These are phyloP conservation scores for Helarctos malayanus DNA, from an alignment of 2,797 vertebrate species.

Conservation along the genomic window DNA sequence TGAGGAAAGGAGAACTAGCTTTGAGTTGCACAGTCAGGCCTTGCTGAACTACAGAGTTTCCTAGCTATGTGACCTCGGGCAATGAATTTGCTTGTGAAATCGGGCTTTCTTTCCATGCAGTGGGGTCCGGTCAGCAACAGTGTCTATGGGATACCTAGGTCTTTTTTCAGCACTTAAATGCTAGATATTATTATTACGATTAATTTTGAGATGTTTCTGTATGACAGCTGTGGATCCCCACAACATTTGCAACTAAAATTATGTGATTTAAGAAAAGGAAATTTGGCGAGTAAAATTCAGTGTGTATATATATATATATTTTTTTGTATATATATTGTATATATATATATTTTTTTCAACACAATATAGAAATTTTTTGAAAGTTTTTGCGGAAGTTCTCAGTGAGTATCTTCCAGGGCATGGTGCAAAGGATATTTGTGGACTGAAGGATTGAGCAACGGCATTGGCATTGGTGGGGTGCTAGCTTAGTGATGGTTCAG, in stretches of 20 bases:
- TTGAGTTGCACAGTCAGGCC: background rate
- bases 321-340: background rate
- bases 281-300: background rate
- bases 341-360: background rate
- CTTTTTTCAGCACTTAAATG: background rate
- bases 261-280: background rate
- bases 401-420: background rate
- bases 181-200: background rate
- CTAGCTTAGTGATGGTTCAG: background rate
- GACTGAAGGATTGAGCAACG: background rate
- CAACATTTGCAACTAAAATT: background rate
- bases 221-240: background rate
- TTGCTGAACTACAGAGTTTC: background rate
- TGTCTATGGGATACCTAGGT: background rate
- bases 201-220: background rate
- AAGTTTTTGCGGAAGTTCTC: background rate
- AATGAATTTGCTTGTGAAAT: background rate
- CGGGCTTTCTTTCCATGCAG: background rate
- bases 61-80: no score
- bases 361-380: background rate
- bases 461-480: background rate
- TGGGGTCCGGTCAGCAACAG: no score
- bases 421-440: background rate
- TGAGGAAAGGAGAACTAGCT: background rate
- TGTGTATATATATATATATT: background rate